A percentile compares a stretch with the other conserved stretches of the same genome.
Evolutionary conservation across 2,113 vertebrate genomes (phyloP).

Genomic region (Leuciscus idus): DNA sequence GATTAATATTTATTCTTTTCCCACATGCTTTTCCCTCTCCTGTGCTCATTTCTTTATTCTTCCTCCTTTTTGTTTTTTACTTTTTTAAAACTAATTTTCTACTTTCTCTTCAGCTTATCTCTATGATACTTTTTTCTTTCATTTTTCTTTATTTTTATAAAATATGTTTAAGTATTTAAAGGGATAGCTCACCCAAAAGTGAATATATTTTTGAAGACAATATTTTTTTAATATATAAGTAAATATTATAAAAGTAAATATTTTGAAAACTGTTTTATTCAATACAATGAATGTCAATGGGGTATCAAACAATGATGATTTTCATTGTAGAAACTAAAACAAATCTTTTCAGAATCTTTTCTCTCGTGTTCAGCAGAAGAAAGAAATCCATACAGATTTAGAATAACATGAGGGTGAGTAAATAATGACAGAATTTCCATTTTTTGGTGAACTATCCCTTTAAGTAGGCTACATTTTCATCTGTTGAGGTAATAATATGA

Average conservation of each 20-base stretch:
- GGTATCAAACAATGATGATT: background rate
- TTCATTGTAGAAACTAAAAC: background rate
- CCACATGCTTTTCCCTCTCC: background rate
- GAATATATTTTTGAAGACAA: background rate
- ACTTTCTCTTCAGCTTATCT: background rate
- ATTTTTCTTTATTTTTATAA: background rate
- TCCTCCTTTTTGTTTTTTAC: background rate
- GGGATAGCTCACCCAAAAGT: background rate
- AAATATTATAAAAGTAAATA: background rate
- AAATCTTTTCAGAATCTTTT: background rate
- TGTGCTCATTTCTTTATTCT: background rate
- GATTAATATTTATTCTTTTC: slow-evolving; percentile 5
- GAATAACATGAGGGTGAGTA: background rate
- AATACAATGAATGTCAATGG: background rate
- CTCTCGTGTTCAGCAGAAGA: too few relatives aligned
- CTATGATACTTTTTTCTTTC: background rate
- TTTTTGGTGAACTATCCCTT: background rate
- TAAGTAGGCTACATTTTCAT: background rate
- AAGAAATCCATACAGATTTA: background rate
- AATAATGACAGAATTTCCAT: background rate
- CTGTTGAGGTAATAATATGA: background rate
- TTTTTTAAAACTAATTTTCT: background rate
- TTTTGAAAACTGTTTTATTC: background rate
- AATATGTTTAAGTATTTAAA: background rate
- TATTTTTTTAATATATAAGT: too few relatives aligned